Evolutionary conservation across 2,888 invertebrate genomes (phyloP), one percentile per base, ranked within the genome.

Genomic region (Eristalinus aeneus): DNA sequence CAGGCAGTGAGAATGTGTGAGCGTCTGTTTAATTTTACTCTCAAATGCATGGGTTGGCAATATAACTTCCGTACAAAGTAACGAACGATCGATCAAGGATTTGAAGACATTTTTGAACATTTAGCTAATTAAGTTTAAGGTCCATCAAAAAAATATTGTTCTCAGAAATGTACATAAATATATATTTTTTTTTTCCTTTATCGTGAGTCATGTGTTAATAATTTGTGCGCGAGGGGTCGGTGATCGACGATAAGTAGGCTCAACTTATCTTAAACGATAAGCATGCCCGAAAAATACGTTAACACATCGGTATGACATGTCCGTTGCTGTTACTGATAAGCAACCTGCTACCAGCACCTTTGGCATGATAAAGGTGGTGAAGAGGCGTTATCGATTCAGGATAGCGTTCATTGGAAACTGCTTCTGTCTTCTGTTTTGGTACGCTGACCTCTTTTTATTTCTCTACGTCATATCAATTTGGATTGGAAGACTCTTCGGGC

Each of bases 31-130:
- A 65, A 56, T 61, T 76, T 22, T 34, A 36, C 56, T 11, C 61
- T 67, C 22, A 34, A 58, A 31, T 10, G 46, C 46, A 73, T 32
- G 46, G 54, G 32, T 75, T 61, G 60, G 61, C 71, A 69, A 46
- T 22, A 75, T 11, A 56, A 84, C 36, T 60, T 80, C 53, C 80
- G 80, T 85, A 85, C 85, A 81, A 80, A 85, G 56, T 73, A 46
- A 64, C 36, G 68, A 76, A 75, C 81, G 11, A 64, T 72, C 65
- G 72, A 72, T 80, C 60, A 80, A 68, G 53, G 64, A 61, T 77
- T 78, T 76, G 74, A 74, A 73, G 65, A 79, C 65, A 73, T 67
- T 65, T 20, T 68, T 39, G 27, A 73, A 69, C 61, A 65, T 68
- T 77, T 54, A 64, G 60, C 63, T 74, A 78, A 64, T 71, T 72